Evolutionary conservation across 1,140 invertebrate species (phyloP), one percentile per base, ranked within the genome.

Genomic region (Drosophila orosa): DNA sequence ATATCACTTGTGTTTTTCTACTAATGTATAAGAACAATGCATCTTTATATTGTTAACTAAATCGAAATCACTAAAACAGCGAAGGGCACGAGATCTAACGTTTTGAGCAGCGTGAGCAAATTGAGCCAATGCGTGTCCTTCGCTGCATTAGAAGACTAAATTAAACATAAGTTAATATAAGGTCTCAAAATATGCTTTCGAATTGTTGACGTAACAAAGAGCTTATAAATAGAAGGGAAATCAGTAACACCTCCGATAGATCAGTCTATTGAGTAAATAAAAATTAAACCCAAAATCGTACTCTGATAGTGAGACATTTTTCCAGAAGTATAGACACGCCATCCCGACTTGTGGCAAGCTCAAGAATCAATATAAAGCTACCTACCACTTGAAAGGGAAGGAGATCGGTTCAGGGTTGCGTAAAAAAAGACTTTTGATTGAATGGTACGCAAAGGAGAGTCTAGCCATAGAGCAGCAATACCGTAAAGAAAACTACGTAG

Each of bases 401-500:
- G 3, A 35, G 19, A 54, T 54, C 50, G 8, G 7, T 8, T 50
- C 47, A 19, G 27, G 17, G 5, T 52, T 33, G 48, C 8, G 13
- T 15, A 2, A 54, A 54, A 54, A 54, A 54, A 33, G 9, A 13
- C 13, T 10, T 39, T 9, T 27, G 24, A 56, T 56, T 56, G 54
- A 39, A 17, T n/a, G 31, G 6, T 13, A 31, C 6, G 3, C 29
- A 6, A 50, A 33, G 29, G 29, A 35, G 50, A 24, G 50, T 54
- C 50, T 10, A 54, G 31, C 50, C 31, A 4, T 35, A 6, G 31
- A 39, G 33, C 12, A 13, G 22, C 22, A 27, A 27, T 42, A 8
- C 44, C 35, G 44, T 13, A 17, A 48, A 19, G 58, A 56, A 39
- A 37, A 27, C 17, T n/a, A 62, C 45, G 37, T 87, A 52, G 83